Evolutionary conservation across 2,797 vertebrate species (phyloP), one percentile per base, ranked within the genome.

Genomic region (Synanceia verrucosa): DNA sequence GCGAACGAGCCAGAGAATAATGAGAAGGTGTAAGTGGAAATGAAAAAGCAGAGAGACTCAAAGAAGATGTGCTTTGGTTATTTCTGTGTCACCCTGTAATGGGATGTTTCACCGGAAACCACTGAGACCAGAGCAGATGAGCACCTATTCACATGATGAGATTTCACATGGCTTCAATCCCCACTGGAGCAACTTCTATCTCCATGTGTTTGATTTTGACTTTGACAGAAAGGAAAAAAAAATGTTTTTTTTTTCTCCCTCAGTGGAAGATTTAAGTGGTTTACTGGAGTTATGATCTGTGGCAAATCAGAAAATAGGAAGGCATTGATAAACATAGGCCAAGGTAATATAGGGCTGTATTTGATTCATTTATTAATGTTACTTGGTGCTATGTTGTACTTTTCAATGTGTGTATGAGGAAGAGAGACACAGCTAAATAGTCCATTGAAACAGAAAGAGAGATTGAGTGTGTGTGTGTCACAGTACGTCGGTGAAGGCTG

Each of bases 71-170:
- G 70, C 79, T 91, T 85, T 86, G 76, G 74, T 88, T 91, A 86
- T 89, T 90, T 86, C 76, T 73, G 66, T 83, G 80, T 84, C 73
- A 78, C 71, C 50, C 44, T 55, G 65, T 81, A 88, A 89, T 89
- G 51, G 79, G 82, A 85, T 91, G 86, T 91, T 87, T 85, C 67
- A 86, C 78, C 55, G 56, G 71, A 88, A 41, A 87, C 83, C 66
- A 37, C 74, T 75, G 74, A 87, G 89, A 90, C 76, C 78, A 79
- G 71, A 73, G 63, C 78, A 72, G 70, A 87, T 78, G 82, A 91
- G 74, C 76, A 82, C 81, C 80, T 81, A 84, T 89, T 82, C 84
- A 78, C 82, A 87, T 86, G 83, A 89, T 88, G 84, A 85, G 85
- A 91, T 88, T 89, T 70, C 81, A 75, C 76, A 68, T 74, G 69